These are phyloP conservation scores for Galerucella pusilla DNA, from an alignment of 2,888 invertebrate species.

Conservation along the genomic window DNA sequence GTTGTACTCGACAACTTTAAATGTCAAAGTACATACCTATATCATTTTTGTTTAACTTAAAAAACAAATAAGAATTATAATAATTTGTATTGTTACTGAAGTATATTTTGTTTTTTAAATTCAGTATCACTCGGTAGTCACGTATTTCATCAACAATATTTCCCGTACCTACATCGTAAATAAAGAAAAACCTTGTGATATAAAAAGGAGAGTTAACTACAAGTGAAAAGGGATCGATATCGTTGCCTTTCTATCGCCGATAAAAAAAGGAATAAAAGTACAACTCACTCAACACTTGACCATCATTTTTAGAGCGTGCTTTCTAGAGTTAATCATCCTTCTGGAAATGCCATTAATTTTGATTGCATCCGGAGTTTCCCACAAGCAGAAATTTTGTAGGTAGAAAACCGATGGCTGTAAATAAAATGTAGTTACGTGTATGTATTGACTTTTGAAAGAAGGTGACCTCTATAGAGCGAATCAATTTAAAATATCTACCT, in stretches of 20 bases:
- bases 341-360: slow-evolving; percentile 4
- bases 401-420: neutral
- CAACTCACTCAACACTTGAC: slow-evolving; percentile 16
- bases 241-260: slow-evolving; percentile 2
- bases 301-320: slow-evolving; percentile 8
- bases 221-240: slow-evolving; percentile 10
- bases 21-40: too few relatives aligned
- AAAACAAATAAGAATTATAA: too few relatives aligned
- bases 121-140: neutral
- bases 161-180: neutral
- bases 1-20: too few relatives aligned
- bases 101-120: neutral
- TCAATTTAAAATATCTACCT: neutral
- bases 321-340: slow-evolving; percentile 12
- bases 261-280: neutral
- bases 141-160: slow-evolving; percentile 2
- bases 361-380: slow-evolving; percentile 3
- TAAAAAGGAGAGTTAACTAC: slow-evolving; percentile 8
- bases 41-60: too few relatives aligned
- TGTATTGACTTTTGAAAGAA: neutral
- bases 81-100: too few relatives aligned
- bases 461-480: neutral
- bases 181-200: neutral
- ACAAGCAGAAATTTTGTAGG: neutral
- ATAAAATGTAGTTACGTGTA: neutral